Base-by-base conservation (phyloP, 2,888 invertebrate species). In the Thecocarcelia acutangulata region DNA sequence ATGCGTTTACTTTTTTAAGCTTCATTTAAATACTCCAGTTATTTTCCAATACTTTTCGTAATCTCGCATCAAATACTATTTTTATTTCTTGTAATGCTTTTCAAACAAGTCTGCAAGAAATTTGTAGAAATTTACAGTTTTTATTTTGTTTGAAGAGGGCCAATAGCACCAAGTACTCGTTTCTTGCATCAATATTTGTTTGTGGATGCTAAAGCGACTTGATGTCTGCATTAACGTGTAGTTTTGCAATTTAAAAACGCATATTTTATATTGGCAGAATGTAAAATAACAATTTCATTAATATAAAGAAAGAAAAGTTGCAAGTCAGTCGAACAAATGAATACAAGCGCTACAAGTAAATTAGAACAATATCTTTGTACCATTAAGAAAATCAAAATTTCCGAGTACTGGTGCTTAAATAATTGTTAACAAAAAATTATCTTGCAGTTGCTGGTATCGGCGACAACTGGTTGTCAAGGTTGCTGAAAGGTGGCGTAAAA, bases 161-260 rank as follows among this genome's bases (percentile, higher is more conserved):
- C 9, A n/a, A 12, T 33, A 33, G 56, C 37, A 42, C 21, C 37
- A 24, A 52, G 40, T 28, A 69, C 37, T 17, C 4, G 24, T 40
- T 21, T 24, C 9, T 33, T 3, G 33, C 33, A 15, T 28, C 64
- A 72, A 59, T 56, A 72, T 72, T 64, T 64, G 64, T 59, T 64
- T 37, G 12, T 40, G 48, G 42, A 64, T 63, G 37, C 4, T 24
- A 5, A 46, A 58, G 46, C 21, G 9, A 5, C 13, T 21, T 1
- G 5, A 37, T 59, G 8, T 2, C 21, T 63, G 33, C 9, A 24
- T 66, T 24, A 24, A 5, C 5, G 24, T 3, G 37, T 9, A 37
- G 48, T 9, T 24, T 46, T 58, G 54, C 4, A 68, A 40, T 42
- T 28, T 17, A 12, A 15, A 56, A n/a, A 12, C 3, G 1, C 5